Percentiles rank a stretch among this genome's conserved stretches.
Conservation (phyloP, 2,797 vertebrate species). For the Acipenser oxyrinchus region DNA sequence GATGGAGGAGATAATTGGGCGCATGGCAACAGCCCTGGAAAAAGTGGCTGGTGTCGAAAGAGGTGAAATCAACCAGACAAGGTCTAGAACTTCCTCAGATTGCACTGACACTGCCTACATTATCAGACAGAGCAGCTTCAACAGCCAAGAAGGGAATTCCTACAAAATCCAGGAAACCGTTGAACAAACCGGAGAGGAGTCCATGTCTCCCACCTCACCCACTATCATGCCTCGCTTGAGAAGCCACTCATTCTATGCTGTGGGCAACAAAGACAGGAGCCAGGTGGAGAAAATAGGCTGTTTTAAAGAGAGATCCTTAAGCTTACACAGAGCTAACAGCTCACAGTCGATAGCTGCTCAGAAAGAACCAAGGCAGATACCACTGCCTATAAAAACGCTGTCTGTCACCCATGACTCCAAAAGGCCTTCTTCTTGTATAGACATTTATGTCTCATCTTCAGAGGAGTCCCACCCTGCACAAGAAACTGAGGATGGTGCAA, state of each 20-base stretch:
- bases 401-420: constrained; percentile 80
- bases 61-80: constrained; percentile 79
- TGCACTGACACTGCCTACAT: constrained; percentile 95
- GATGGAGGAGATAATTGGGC: constrained; percentile 89
- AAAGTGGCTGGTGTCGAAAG: constrained; percentile 83
- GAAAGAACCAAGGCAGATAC: constrained; percentile 81
- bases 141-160: constrained; percentile 90
- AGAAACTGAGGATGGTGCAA: constrained; percentile 74
- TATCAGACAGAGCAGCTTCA: constrained; percentile 94
- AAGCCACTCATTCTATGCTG: constrained; percentile 93
- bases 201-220: constrained; percentile 91
- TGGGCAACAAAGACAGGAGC: constrained; percentile 65
- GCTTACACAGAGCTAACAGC: constrained; percentile 89
- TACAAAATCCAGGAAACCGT: constrained; percentile 89
- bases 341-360: constrained; percentile 79
- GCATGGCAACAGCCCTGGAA: constrained; percentile 86
- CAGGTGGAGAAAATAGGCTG: constrained; percentile 76
- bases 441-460: constrained; percentile 93
- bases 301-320: constrained; percentile 89
- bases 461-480: constrained; percentile 76
- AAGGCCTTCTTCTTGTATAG: constrained; percentile 91
- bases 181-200: constrained; percentile 86
- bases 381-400: constrained; percentile 73
- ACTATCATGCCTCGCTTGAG: constrained; percentile 72
- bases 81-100: constrained; percentile 91